Percentiles rank a stretch among this genome's conserved stretches.
Evolutionary conservation across 2,797 vertebrate genomes (phyloP).

Genomic region (Varecia variegata): DNA sequence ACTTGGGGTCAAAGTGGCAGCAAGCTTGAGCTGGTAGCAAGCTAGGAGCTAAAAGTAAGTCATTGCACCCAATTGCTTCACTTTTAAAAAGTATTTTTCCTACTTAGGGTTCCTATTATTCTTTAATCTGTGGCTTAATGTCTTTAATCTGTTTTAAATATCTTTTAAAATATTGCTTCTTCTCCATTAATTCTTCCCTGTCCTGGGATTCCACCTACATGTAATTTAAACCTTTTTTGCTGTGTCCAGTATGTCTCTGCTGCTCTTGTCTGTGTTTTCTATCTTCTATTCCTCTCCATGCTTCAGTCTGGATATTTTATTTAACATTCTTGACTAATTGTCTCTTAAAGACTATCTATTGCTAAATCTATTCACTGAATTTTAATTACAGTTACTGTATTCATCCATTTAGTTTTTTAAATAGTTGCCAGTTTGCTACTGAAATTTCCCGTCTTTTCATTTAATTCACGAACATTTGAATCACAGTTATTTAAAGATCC

Average conservation of each 20-base stretch:
- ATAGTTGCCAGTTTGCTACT: background rate
- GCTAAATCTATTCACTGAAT: background rate
- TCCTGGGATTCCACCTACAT: background rate
- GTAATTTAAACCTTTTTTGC: background rate
- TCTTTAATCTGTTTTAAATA: background rate
- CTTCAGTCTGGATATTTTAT: background rate
- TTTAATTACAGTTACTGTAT: background rate
- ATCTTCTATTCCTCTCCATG: background rate
- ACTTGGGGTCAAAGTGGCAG: background rate
- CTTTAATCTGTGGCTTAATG: background rate
- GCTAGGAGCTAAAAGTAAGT: background rate
- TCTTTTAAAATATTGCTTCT: background rate
- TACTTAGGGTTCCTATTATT: background rate
- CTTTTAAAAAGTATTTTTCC: background rate
- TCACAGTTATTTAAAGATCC: background rate
- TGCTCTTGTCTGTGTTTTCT: background rate
- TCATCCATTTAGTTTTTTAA: background rate
- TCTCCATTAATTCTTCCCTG: background rate
- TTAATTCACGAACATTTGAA: background rate
- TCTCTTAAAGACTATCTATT: background rate
- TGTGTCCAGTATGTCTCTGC: background rate
- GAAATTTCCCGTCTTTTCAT: background rate
- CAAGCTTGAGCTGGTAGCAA: background rate
- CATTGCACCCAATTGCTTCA: too few relatives aligned
- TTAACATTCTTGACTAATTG: background rate